Evolutionary conservation across 1,140 invertebrate species (phyloP).

Genomic region (Calosoma granatense): DNA sequence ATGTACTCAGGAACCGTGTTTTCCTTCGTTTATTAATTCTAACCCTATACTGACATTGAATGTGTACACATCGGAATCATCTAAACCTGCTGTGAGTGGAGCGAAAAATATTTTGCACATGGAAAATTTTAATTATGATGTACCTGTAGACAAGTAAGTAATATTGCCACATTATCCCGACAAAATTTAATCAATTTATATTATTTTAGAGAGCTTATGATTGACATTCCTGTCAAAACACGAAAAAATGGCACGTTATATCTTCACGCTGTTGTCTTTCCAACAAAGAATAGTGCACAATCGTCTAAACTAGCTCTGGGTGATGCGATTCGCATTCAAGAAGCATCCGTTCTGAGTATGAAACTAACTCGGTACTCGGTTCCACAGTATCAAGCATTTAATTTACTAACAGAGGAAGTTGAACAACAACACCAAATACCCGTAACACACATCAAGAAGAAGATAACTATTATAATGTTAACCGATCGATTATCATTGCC

Average conservation of each 20-base stretch:
- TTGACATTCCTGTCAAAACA: constrained; percentile 58
- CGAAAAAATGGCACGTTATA: constrained; percentile 67
- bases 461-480: constrained; percentile 49
- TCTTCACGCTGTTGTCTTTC: constrained; percentile 50
- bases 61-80: constrained; percentile 44
- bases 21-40: constrained; percentile 43
- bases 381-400: constrained; percentile 64
- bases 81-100: constrained; percentile 35
- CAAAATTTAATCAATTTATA: constrained; percentile 13
- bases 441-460: constrained; percentile 48
- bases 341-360: constrained; percentile 46
- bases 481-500: constrained; percentile 48
- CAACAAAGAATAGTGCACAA: constrained; percentile 38
- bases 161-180: too few species aligned
- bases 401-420: constrained; percentile 53
- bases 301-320: constrained; percentile 41
- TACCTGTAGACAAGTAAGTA: constrained; percentile 33
- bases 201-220: constrained; percentile 39
- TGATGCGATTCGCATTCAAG: constrained; percentile 22
- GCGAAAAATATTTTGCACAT: constrained; percentile 30
- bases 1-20: constrained; percentile 50
- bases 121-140: constrained; percentile 44
- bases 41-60: constrained; percentile 46
- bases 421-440: constrained; percentile 20
- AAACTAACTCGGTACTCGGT: constrained; percentile 56